These are phyloP conservation scores for Apostichopus japonicus DNA, from an alignment of 35 echinoderm and acorn worm genomes.

Conservation along the genomic window DNA sequence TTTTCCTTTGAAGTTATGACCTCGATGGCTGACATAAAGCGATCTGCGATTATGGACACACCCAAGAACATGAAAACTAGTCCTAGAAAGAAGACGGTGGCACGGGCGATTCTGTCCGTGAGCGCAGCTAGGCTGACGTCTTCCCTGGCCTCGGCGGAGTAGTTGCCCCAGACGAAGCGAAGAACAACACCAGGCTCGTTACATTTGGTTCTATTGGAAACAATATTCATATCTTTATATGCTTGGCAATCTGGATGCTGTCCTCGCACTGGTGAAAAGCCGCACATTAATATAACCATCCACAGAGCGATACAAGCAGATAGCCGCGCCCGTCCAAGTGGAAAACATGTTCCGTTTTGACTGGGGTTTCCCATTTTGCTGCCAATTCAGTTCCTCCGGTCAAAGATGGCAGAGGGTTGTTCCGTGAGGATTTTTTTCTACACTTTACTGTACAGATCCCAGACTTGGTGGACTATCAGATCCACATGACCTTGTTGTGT, in stretches of 20 bases:
- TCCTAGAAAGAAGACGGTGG: conserved; percentile 85
- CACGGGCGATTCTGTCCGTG: conserved; percentile 83
- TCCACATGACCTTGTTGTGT: neutral
- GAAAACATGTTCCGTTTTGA: neutral
- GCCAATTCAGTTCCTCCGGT: neutral
- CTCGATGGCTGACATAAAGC: conserved; percentile 98
- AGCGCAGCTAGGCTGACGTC: neutral
- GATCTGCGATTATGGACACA: conserved; percentile 97
- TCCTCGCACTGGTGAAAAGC: neutral
- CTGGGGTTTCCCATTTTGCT: conserved; percentile 11
- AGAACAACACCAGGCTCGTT: conserved; percentile 61
- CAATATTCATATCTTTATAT: neutral
- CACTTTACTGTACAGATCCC: neutral
- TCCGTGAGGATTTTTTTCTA: neutral
- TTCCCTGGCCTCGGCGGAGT: neutral
- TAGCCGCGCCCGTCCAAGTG: neutral
- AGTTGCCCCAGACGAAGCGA: conserved; percentile 72
- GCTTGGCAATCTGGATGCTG: neutral
- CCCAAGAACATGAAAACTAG: conserved; percentile 94
- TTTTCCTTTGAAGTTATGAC: conserved; percentile 99
- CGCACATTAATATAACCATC: neutral
- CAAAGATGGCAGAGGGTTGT: neutral
- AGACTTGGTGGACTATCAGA: neutral
- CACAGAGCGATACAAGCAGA: conserved; percentile 14
- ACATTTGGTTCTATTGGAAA: neutral